Evolutionary conservation across 2,888 invertebrate species (phyloP).

Genomic region (Crocallis elinguaria): DNA sequence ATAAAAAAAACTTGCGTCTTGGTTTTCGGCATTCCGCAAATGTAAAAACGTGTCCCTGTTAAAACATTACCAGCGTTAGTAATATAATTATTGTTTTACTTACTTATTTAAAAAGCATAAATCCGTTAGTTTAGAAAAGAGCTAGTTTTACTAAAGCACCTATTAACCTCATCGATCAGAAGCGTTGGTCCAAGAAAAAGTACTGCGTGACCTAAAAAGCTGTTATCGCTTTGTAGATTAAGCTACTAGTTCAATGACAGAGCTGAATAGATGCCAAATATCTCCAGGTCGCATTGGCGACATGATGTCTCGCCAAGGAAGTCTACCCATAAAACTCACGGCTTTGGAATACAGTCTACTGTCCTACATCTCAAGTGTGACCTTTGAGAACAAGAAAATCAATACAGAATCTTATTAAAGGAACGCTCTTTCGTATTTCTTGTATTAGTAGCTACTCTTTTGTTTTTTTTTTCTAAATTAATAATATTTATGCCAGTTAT

Average conservation of each 20-base stretch:
- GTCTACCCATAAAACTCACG: conserved; percentile 20
- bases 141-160: no score
- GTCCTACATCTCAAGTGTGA: conserved; percentile 21
- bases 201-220: conserved; percentile 11
- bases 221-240: conserved; percentile 13
- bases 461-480: conserved; percentile 10
- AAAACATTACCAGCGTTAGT: no score
- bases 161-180: neutral
- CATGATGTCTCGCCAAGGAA: conserved; percentile 47
- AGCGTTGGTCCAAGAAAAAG: neutral
- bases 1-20: no score
- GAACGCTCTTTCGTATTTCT: conserved; percentile 13
- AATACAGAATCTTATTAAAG: conserved; percentile 20
- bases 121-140: no score
- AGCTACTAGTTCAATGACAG: conserved; percentile 18
- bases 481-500: conserved; percentile 6
- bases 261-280: conserved; percentile 42
- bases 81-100: no score
- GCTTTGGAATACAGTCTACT: conserved; percentile 10
- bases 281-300: conserved; percentile 44
- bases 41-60: no score
- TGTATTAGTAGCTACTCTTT: conserved; percentile 3
- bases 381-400: conserved; percentile 23
- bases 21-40: no score
- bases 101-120: no score